phyloP scores from a whole-genome alignment of 2,113 vertebrate genomes.

The Pterophyllum scalare region DNA sequence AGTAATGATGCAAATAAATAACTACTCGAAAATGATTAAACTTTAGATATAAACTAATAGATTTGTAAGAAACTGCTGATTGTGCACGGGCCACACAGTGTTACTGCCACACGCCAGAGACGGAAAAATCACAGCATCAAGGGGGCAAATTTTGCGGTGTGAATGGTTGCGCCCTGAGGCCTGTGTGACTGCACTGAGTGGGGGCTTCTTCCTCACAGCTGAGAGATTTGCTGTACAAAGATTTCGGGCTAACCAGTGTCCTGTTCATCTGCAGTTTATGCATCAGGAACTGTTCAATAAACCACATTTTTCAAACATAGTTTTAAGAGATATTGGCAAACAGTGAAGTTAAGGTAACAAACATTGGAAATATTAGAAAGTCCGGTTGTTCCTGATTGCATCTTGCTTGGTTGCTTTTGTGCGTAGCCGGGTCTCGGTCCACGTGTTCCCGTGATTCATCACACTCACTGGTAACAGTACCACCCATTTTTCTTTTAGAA shows the following conservation, averaged over 20 bases:
- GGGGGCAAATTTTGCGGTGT: background rate
- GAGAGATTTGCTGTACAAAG: background rate
- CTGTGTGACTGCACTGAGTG: background rate
- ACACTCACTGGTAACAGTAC: background rate
- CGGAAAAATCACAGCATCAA: background rate
- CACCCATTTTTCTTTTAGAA: too few species aligned
- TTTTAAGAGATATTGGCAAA: background rate
- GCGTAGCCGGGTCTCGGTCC: too few species aligned
- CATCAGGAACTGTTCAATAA: background rate
- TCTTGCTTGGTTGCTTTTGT: background rate
- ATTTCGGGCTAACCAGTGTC: too few species aligned
- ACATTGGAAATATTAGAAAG: background rate
- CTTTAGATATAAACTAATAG: background rate
- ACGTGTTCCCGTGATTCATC: background rate
- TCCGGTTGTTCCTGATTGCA: background rate
- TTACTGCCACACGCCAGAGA: background rate
- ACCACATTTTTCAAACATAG: background rate
- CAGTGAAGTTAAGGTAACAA: background rate
- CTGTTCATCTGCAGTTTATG: too few species aligned
- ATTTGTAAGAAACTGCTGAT: background rate
- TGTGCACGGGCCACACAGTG: background rate
- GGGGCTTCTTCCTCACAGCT: background rate
- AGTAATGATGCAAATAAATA: background rate
- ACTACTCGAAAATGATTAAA: background rate
- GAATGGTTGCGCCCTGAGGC: background rate